A percentile compares a stretch with the other conserved stretches of the same genome.
Evolutionary conservation across 2,797 vertebrate genomes (phyloP).

Genomic region (Alectoris magna): DNA sequence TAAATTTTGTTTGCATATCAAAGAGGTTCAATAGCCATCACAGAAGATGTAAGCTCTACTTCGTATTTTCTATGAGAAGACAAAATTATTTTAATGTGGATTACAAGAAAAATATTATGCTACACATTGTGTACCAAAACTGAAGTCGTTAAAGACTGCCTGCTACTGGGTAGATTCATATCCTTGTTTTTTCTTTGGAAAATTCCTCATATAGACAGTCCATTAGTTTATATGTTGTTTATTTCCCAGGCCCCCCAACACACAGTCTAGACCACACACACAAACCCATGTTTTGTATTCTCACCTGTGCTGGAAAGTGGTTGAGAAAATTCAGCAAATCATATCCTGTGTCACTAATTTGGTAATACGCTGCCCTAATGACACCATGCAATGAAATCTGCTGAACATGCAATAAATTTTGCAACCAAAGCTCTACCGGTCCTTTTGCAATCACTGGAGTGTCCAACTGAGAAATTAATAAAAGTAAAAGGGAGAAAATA

Average conservation of each 20-base stretch:
- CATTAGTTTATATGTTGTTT: background rate
- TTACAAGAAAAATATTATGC: background rate
- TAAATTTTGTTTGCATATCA: background rate
- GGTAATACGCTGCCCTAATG: conserved; percentile 80
- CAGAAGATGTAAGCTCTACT: background rate
- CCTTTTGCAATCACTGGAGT: conserved; percentile 80
- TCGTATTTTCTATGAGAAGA: background rate
- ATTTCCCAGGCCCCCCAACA: background rate
- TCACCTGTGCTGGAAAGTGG: conserved; percentile 84
- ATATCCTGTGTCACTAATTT: conserved; percentile 82
- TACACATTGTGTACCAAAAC: background rate
- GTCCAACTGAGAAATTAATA: conserved; percentile 76
- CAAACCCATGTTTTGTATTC: background rate
- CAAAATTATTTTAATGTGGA: background rate
- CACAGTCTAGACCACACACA: background rate
- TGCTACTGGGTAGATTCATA: background rate
- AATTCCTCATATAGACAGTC: background rate
- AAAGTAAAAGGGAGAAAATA: background rate
- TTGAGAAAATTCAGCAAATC: conserved; percentile 76
- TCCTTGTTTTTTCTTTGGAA: background rate
- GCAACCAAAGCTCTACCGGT: conserved; percentile 82
- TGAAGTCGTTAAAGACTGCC: background rate
- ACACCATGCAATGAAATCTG: conserved; percentile 84
- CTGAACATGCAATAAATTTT: conserved; percentile 78
- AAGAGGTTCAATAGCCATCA: background rate